Evolutionary conservation across 2,113 vertebrate genomes (phyloP), one percentile per base, ranked within the genome.

Genomic region (Bujurquina vittata): DNA sequence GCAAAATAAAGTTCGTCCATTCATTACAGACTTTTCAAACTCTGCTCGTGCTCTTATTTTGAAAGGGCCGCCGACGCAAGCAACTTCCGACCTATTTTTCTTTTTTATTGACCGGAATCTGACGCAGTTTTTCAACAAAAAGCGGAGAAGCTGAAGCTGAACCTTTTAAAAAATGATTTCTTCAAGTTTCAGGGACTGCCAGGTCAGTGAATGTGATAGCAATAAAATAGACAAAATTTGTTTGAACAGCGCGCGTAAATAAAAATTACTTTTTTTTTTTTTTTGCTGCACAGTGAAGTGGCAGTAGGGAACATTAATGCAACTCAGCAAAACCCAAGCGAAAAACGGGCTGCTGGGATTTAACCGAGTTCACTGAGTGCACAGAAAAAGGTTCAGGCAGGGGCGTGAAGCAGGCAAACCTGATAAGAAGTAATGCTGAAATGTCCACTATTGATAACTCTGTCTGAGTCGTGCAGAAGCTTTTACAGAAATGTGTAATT

Each of bases 131-230:
- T 0, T 18, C 4, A 12, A 10, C 35, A 4, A 26, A 29, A 0
- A 0, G 10, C 1, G 7, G 1, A 7, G 6, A 33, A 40, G 33
- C 22, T 18, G 11, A 22, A 29, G 3, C 6, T 14, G 20, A 15
- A n/a, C 0, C 4, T 3, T 69, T 3, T n/a, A n/a, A 1, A 62
- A n/a, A 1, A 96, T 95, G 94, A 76, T 20, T 7, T 33, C 89
- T 0, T 69, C 87, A 2, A 94, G 87, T 85, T 93, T 92, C 69
- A 91, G 95, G 22, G 96, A 96, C 74, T 96, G 96, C 7, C 75
- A 94, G 95, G 95, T 96, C 17, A 89, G 90, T 85, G 14, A 6
- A 0, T 3, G 2, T 5, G 10, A 4, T 5, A 18, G 3, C 18
- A 11, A 4, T 8, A 37, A 3, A 2, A 11, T 1, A 2, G 56